These are phyloP conservation scores for Trachymyrmex septentrionalis DNA, from an alignment of 1,140 invertebrate genomes.

Conservation along the genomic window DNA sequence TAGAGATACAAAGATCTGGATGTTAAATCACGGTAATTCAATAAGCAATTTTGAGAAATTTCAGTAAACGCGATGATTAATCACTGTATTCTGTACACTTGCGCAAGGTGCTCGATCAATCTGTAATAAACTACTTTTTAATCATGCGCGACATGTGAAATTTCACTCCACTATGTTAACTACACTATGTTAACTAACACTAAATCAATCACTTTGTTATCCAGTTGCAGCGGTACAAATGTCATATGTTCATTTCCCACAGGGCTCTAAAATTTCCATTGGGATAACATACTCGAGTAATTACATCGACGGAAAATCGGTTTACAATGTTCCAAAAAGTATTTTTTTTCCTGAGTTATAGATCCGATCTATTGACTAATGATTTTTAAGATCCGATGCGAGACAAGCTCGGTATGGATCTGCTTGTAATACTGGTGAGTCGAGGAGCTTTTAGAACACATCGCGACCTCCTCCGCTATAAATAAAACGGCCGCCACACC, in stretches of 20 bases:
- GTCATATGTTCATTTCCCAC: constrained; percentile 38
- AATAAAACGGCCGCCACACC: constrained; percentile 83
- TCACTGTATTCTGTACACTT: constrained; percentile 2
- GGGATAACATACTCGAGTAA: neutral
- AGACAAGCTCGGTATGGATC: constrained; percentile 62
- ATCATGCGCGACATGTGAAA: neutral
- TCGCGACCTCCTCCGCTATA: constrained; percentile 84
- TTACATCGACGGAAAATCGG: neutral
- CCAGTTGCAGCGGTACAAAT: constrained; percentile 9
- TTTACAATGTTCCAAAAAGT: constrained; percentile 1
- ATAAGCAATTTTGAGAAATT: constrained; percentile 18
- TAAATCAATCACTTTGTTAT: constrained; percentile 49
- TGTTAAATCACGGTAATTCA: constrained; percentile 12
- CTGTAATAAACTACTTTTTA: neutral
- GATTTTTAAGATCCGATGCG: constrained; percentile 59
- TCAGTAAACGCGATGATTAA: constrained; percentile 29
- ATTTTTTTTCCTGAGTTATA: neutral
- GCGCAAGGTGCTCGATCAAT: constrained; percentile 7
- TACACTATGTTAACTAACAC: constrained; percentile 38
- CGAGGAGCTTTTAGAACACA: constrained; percentile 83
- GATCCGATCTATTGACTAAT: constrained; percentile 1
- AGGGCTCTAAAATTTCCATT: neutral
- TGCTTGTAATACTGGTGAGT: constrained; percentile 71
- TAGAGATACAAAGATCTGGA: neutral
- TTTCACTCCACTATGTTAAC: constrained; percentile 37